A percentile compares a stretch with the other conserved stretches of the same genome.
Evolutionary conservation across 2,888 invertebrate species (phyloP).

Genomic region (Lasioglossum leucozonium): DNA sequence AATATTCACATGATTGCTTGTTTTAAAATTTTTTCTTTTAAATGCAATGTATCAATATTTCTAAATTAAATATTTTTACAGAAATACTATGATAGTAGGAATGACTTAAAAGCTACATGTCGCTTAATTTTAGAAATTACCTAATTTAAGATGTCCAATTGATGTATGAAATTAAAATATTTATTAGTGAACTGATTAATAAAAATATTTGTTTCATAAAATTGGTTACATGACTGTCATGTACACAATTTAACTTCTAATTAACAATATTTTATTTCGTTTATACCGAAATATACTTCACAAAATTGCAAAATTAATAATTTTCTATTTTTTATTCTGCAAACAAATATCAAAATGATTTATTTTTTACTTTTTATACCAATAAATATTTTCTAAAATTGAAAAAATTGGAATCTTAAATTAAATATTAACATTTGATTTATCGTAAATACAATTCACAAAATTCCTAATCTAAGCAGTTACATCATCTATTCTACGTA

Average conservation of each 20-base stretch:
- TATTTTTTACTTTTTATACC: not conserved
- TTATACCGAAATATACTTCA: not conserved
- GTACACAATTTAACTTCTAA: not conserved
- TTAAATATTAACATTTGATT: constrained; percentile 20
- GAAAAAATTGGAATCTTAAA: constrained; percentile 36
- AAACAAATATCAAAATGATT: not conserved
- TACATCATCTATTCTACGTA: not conserved
- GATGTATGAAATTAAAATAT: constrained; percentile 8
- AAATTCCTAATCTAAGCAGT: constrained; percentile 30
- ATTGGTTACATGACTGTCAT: not conserved
- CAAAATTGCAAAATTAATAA: not conserved
- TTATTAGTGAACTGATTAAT: not conserved
- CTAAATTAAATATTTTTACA: constrained; percentile 35
- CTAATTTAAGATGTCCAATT: constrained; percentile 28
- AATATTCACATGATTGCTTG: not conserved
- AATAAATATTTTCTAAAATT: not conserved
- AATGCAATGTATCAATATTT: constrained; percentile 20
- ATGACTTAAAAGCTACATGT: constrained; percentile 44
- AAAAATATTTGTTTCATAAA: not conserved
- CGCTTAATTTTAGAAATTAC: constrained; percentile 18
- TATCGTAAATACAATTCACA: constrained; percentile 35
- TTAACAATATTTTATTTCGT: not conserved
- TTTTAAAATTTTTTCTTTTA: constrained; percentile 13
- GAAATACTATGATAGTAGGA: constrained; percentile 58
- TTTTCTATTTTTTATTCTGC: not conserved